Conservation (phyloP, 2,888 invertebrate species). For the Melolontha melolontha region DNA sequence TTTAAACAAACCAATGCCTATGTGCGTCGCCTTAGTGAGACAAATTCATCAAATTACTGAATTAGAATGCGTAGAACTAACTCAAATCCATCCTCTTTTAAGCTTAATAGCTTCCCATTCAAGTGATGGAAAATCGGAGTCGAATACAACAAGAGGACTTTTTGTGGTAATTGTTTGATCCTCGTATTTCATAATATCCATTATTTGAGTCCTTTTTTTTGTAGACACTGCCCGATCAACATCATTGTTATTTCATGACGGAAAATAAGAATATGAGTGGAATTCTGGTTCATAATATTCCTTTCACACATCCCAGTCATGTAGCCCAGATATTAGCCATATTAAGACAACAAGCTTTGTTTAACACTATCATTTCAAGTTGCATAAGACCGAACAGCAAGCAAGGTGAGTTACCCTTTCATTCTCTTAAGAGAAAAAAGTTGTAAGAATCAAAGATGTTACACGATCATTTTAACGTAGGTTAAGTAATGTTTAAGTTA, state of each 20-base stretch:
- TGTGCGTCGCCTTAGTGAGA: constrained; percentile 80
- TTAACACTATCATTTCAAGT: constrained; percentile 89
- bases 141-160: constrained; percentile 80
- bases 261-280: constrained; percentile 83
- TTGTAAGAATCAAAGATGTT: no score
- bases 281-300: constrained; percentile 81
- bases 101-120: constrained; percentile 84
- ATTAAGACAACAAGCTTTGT: constrained; percentile 90
- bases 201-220: constrained; percentile 50
- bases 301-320: constrained; percentile 94
- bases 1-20: constrained; percentile 86
- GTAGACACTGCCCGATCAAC: constrained; percentile 91
- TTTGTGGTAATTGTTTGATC: constrained; percentile 77
- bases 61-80: constrained; percentile 70
- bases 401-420: constrained; percentile 71
- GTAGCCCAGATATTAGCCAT: constrained; percentile 88
- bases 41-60: constrained; percentile 75
- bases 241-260: constrained; percentile 94
- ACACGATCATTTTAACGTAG: no score
- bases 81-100: constrained; percentile 74
- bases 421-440: no score
- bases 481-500: no score
- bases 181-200: not conserved
- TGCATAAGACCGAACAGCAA: constrained; percentile 87
- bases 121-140: constrained; percentile 80